Percentiles rank a stretch among this genome's conserved stretches.
Evolutionary conservation across 2,888 invertebrate genomes (phyloP).

Genomic region (Tenthredo distinguenda): DNA sequence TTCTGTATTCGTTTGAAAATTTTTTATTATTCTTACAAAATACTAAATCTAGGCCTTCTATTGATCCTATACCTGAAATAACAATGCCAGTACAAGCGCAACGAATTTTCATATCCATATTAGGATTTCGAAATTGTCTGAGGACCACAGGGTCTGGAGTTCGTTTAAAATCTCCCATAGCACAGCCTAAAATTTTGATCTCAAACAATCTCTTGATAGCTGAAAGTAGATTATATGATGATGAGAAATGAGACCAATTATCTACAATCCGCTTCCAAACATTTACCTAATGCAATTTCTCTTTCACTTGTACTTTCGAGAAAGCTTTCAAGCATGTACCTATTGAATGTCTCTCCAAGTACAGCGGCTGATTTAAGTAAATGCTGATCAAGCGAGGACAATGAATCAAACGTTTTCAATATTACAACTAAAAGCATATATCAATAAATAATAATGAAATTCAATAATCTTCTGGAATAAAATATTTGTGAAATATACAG

Average conservation of each 20-base stretch:
- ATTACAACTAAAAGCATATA: conserved; percentile 79
- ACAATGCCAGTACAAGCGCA: conserved; percentile 77
- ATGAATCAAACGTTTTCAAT: conserved; percentile 83
- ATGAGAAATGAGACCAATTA: background rate
- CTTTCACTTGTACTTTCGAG: conserved; percentile 79
- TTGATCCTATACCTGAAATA: conserved; percentile 70
- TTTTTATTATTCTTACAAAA: conserved; percentile 15
- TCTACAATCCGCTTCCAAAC: background rate
- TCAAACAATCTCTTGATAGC: conserved; percentile 82
- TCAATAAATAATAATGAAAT: background rate
- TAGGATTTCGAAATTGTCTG: conserved; percentile 70
- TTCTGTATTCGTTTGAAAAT: conserved; percentile 71
- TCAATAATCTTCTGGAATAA: background rate
- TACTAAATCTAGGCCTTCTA: background rate
- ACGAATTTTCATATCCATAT: conserved; percentile 68
- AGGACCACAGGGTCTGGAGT: conserved; percentile 72
- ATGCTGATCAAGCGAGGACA: conserved; percentile 83
- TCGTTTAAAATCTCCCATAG: conserved; percentile 81
- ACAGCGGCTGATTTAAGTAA: conserved; percentile 84
- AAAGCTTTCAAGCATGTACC: conserved; percentile 81
- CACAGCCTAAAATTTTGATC: conserved; percentile 82
- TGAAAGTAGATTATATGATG: conserved; percentile 63
- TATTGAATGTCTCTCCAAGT: conserved; percentile 83
- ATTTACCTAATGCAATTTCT: conserved; percentile 80
- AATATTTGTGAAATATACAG: conserved; percentile 56